phyloP scores from a whole-genome alignment of 1,140 invertebrate species.

The Scaptomyza pallida region DNA sequence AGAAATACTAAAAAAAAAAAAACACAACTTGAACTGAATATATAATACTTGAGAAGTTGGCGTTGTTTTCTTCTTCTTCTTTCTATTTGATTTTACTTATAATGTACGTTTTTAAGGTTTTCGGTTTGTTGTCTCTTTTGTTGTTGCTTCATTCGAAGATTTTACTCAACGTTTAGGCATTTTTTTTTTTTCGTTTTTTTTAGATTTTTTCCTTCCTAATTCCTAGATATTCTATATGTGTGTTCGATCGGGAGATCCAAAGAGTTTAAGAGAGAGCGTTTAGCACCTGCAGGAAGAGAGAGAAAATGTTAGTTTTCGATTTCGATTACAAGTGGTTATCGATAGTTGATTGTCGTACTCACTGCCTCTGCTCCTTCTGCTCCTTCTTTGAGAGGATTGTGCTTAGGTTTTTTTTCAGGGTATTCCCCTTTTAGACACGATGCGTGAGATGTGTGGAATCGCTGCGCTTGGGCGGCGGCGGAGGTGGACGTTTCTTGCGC shows the following conservation, averaged over 20 bases:
- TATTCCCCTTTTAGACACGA: slow-evolving; percentile 69
- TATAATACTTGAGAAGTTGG: slow-evolving; percentile 74
- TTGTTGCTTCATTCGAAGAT: not conserved
- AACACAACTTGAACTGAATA: slow-evolving; percentile 36
- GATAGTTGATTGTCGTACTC: not conserved
- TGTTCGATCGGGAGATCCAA: slow-evolving; percentile 12
- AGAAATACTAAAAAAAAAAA: slow-evolving; percentile 4
- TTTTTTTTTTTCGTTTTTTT: slow-evolving; percentile 23
- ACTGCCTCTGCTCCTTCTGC: not conserved
- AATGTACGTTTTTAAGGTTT: slow-evolving; percentile 25
- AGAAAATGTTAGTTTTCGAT: not conserved
- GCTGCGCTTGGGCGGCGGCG: slow-evolving; percentile 91
- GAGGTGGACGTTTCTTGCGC: slow-evolving; percentile 88
- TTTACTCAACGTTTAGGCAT: slow-evolving; percentile 69
- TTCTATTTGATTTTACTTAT: slow-evolving; percentile 12
- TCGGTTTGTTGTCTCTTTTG: slow-evolving; percentile 13
- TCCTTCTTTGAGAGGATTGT: slow-evolving; percentile 17
- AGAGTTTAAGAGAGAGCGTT: not conserved
- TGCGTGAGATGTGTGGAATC: slow-evolving; percentile 90
- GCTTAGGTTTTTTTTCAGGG: too few relatives aligned
- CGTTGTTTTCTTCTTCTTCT: slow-evolving; percentile 33
- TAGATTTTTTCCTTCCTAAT: slow-evolving; percentile 16
- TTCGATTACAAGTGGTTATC: too few relatives aligned
- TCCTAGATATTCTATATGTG: slow-evolving; percentile 3
- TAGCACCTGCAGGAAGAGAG: not conserved